A percentile compares a stretch with the other conserved stretches of the same genome.
These are phyloP conservation scores for Agrilus mali DNA, from an alignment of 2,888 invertebrate species.

Conservation along the genomic window DNA sequence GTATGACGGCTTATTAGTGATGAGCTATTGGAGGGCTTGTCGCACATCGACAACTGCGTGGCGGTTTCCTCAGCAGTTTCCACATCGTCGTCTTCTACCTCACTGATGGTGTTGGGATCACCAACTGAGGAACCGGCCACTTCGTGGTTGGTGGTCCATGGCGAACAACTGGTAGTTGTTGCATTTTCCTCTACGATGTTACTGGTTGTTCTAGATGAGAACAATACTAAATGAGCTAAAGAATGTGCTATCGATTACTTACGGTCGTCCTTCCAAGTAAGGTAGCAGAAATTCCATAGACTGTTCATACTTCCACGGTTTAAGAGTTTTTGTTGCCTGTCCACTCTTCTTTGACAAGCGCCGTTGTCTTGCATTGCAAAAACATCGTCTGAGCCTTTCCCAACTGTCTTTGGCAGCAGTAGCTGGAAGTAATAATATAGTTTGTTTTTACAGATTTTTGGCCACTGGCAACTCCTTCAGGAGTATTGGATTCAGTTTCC, in stretches of 20 bases:
- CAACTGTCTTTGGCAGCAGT: conserved; percentile 5
- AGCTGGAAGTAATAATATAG: conserved; percentile 14
- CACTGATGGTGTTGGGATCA: too few species aligned
- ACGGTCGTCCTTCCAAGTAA: conserved; percentile 2
- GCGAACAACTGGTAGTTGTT: too few species aligned
- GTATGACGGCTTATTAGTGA: too few species aligned
- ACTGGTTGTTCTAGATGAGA: too few species aligned
- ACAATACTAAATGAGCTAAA: too few species aligned
- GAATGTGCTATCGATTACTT: background rate
- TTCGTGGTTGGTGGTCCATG: too few species aligned
- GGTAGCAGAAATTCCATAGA: conserved; percentile 6
- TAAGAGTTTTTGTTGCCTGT: background rate
- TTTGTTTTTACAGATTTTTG: conserved; percentile 13
- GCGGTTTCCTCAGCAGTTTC: too few species aligned
- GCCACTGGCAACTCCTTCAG: background rate
- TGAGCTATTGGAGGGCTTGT: too few species aligned
- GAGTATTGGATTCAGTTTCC: conserved; percentile 13
- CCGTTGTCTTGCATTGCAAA: conserved; percentile 2
- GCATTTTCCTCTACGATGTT: too few species aligned
- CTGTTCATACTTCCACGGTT: conserved; percentile 7
- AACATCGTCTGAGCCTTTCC: conserved; percentile 5
- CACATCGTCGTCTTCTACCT: too few species aligned
- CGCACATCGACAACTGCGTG: too few species aligned
- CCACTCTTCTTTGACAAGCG: conserved; percentile 3
- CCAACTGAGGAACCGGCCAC: too few species aligned